These are phyloP conservation scores for Anableps anableps DNA, from an alignment of 2,797 vertebrate species.

Conservation along the genomic window DNA sequence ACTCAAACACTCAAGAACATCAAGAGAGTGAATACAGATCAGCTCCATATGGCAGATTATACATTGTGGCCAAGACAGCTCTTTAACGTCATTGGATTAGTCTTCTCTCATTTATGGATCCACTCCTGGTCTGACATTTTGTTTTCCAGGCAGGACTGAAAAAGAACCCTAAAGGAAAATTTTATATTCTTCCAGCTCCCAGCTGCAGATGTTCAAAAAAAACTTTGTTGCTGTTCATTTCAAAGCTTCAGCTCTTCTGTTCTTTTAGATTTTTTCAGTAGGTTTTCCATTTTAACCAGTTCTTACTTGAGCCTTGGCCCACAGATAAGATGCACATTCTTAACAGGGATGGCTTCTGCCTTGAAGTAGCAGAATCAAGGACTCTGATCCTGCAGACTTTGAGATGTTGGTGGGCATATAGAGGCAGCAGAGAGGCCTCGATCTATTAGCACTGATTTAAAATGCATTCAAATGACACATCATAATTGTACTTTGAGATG, in stretches of 20 bases:
- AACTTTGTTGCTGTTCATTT: not conserved
- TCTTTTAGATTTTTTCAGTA: not conserved
- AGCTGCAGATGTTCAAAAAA: not conserved
- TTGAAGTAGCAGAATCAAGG: constrained; percentile 39
- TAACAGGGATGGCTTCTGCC: constrained; percentile 26
- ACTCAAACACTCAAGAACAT: constrained; percentile 14
- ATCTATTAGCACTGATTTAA: constrained; percentile 47
- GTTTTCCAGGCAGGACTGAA: not conserved
- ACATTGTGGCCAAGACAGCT: constrained; percentile 26
- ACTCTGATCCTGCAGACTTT: constrained; percentile 20
- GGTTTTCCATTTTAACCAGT: constrained; percentile 9
- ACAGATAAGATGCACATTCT: constrained; percentile 18
- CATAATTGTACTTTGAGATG: constrained; percentile 48
- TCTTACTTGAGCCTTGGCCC: constrained; percentile 13
- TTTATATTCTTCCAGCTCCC: not conserved
- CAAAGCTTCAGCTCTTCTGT: not conserved
- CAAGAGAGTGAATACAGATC: constrained; percentile 28
- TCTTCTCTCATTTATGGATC: constrained; percentile 14
- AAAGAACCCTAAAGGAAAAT: not conserved
- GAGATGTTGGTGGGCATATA: constrained; percentile 46
- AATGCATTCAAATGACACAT: constrained; percentile 36
- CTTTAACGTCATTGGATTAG: constrained; percentile 25
- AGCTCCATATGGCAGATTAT: constrained; percentile 34
- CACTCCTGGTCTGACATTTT: constrained; percentile 18
- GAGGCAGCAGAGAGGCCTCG: constrained; percentile 21